Base-by-base conservation (phyloP, 2,888 invertebrate species). In the Mechanitis messenoides region DNA sequence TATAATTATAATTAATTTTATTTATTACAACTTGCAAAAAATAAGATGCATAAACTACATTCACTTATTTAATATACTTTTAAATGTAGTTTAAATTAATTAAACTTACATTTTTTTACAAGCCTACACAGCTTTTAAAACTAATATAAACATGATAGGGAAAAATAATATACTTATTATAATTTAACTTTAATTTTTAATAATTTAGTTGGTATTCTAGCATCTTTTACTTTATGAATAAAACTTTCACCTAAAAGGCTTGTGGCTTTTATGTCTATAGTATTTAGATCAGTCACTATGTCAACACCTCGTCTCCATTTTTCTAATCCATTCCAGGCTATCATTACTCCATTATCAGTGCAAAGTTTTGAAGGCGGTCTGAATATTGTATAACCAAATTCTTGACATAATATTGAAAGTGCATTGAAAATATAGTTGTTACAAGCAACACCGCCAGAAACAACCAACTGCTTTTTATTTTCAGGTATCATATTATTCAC, bases 271-370 rank as follows among this genome's bases (percentile, higher is more conserved):
- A 93, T 90, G 70, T 93, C 92, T 53, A 97, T 85, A 59, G 85
- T 78, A 65, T 93, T 92, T 59, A 94, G 87, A 78, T 95, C 91
- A 66, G 74, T 83, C 57, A 85, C 71, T 67, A 92, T 79, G 66
- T 92, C 93, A 65, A 85, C 71, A 31, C 91, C 84, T 61, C 79
- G 82, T 65, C 74, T 83, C 90, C 93, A 94, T 81, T 93, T 94
- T 83, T 98, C 98, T 59, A 97, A 91, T 3, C 97, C 98, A 90
- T 98, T 98, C 98, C 99, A 99, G 42, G 99, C 99, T 76, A 99
- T 97, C 99, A 99, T 99, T 38, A 98, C 93, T 31, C 99, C 99
- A 91, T 99, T 99, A 83, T 99, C 99, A 0, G 97, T 98, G 80
- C 99, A 99, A 47, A 98, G 91, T 73, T 93, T 92, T 46, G 95